Evolutionary conservation across 2,113 vertebrate genomes (phyloP), one percentile per base, ranked within the genome.

Genomic region (Phrynocephalus versicolor): DNA sequence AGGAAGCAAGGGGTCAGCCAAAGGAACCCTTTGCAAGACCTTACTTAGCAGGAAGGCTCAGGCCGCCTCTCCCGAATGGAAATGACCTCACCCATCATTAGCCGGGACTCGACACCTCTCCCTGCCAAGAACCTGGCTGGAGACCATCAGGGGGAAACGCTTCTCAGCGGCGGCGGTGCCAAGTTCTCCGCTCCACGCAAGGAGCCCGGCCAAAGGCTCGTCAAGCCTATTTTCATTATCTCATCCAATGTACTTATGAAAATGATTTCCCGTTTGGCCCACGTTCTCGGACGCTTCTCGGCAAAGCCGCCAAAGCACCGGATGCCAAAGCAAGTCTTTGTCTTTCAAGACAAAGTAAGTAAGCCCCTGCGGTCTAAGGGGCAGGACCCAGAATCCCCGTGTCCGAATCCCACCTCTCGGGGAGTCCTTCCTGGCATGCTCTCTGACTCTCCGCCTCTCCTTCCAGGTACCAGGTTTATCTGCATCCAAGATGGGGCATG

Each of bases 211-310:
- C 91, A 95, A 95, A 92, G 21, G 55, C 60, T 85, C 21, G 35
- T 92, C 94, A 95, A 87, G 86, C 87, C 89, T 81, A 93, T 91
- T 92, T 91, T 90, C 91, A 94, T 94, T 95, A 94, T 94, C 91
- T 94, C 85, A 80, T 92, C 85, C 88, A 87, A 94, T 93, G 91
- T 95, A 94, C 94, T 97, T 94, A 95, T 23, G 84, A 92, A 96
- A 96, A 96, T 94, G 90, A 94, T 94, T 92, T 93, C 88, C 90
- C 82, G 90, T 93, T 94, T 95, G 93, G 95, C 93, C 91, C 88
- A 81, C 85, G 81, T 83, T 39, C 88, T 87, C 82, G 88, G 75
- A 88, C 88, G 75, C 75, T 84, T 93, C 82, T 94, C 89, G 89
- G 90, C 91, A 92, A 95, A 9, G 94, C 94, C 93, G 87, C 84